Evolutionary conservation across 1,140 invertebrate species (phyloP), one percentile per base, ranked within the genome.

Genomic region (Pygmarrhopalites habei): DNA sequence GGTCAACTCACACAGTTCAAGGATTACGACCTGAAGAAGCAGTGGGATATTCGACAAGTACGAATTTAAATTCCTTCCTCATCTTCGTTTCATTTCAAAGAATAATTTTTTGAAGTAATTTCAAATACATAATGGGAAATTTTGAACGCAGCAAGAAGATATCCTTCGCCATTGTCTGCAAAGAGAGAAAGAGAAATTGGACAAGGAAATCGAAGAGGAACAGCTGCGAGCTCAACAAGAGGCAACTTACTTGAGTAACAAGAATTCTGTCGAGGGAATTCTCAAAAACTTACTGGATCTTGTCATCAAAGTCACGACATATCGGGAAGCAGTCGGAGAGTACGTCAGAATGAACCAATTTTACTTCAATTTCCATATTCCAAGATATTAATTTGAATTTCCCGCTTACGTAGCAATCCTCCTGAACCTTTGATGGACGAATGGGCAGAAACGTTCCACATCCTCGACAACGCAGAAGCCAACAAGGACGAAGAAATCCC

Each of bases 141-240:
- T n/a, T n/a, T n/a, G n/a, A n/a, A n/a, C n/a, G n/a, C 46, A 49
- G 46, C 46, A 49, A 23, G 12, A 49, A 23, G 46, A 49, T 49
- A 21, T 23, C 7, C 46, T 49, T 10, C 46, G 46, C 7, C 14
- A 7, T 7, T 19, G 14, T 7, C 19, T 49, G 46, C 12, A 49
- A 21, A 49, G 7, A 7, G 23, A 19, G 46, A 19, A 49, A 12
- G 19, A 12, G 7, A 21, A 49, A 49, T 49, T 49, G 7, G 5
- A 49, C 7, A 23, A 49, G 19, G 23, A 23, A 14, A 21, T 49
- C 46, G 7, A 14, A 10, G 7, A 15, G 12, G 14, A 5, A 10
- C 5, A 14, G 12, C 10, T 49, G 5, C 7, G 7, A 19, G 46
- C 23, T 12, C 46, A 23, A 19, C 12, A 49, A 49, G 46, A 19